Percentiles rank a stretch among this genome's conserved stretches.
These are phyloP conservation scores for Hypomesus transpacificus DNA, from an alignment of 2,113 vertebrate genomes.

Conservation along the genomic window DNA sequence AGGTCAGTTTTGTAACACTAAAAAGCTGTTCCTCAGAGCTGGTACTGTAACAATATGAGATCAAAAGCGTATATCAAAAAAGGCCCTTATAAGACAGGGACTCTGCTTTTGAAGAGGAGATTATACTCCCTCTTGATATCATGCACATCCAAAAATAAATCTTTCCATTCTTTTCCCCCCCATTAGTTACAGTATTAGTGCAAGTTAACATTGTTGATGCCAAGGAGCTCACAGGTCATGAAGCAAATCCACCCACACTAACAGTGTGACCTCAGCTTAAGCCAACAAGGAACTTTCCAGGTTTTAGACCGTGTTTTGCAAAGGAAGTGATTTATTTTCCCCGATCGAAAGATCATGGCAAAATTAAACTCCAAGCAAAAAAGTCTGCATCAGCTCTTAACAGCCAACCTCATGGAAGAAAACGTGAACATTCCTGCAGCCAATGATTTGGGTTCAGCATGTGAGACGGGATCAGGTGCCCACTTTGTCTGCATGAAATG, in stretches of 20 bases:
- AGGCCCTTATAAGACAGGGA: not conserved
- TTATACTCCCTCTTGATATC: too few relatives aligned
- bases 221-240: slow-evolving; percentile 46
- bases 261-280: slow-evolving; percentile 35
- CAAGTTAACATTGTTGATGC: slow-evolving; percentile 24
- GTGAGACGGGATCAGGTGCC: slow-evolving; percentile 63
- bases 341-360: slow-evolving; percentile 44
- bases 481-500: slow-evolving; percentile 54
- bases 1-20: not conserved
- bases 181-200: not conserved
- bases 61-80: not conserved
- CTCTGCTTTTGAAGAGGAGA: too few relatives aligned
- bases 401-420: slow-evolving; percentile 33
- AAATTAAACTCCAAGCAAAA: slow-evolving; percentile 37
- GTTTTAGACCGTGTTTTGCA: slow-evolving; percentile 45
- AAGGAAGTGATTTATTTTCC: slow-evolving; percentile 55
- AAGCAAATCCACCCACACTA: slow-evolving; percentile 45
- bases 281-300: slow-evolving; percentile 59
- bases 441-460: slow-evolving; percentile 54
- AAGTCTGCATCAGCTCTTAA: slow-evolving; percentile 33
- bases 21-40: slow-evolving; percentile 7
- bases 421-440: slow-evolving; percentile 55
- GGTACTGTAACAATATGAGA: not conserved
- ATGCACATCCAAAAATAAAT: too few relatives aligned
- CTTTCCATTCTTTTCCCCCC: too few relatives aligned